A percentile compares a stretch with the other conserved stretches of the same genome.
Conservation (phyloP, 1,140 invertebrate genomes). For the Hylaeus anthracinus region DNA sequence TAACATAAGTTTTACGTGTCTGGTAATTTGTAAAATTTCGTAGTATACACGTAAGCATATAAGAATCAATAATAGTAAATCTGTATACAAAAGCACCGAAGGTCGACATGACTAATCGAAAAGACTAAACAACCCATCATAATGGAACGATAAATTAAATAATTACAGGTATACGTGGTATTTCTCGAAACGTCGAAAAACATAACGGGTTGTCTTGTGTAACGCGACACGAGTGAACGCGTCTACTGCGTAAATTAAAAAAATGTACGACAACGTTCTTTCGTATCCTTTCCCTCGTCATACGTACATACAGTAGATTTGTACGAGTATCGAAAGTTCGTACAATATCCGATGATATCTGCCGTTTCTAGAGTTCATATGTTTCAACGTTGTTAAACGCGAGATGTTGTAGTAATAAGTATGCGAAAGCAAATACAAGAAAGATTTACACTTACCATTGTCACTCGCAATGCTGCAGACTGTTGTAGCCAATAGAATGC, state of each 20-base stretch:
- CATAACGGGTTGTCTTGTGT: not conserved
- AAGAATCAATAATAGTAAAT: constrained; percentile 37
- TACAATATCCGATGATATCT: not conserved
- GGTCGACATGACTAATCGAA: not conserved
- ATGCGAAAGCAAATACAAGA: not conserved
- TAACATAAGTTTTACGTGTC: not conserved
- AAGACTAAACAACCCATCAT: not conserved
- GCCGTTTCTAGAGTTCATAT: not conserved
- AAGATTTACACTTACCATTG: constrained; percentile 28
- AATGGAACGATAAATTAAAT: not conserved
- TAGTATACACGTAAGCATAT: not conserved
- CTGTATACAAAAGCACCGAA: not conserved
- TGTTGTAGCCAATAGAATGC: constrained; percentile 17
- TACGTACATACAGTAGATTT: not conserved
- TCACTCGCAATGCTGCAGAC: constrained; percentile 7
- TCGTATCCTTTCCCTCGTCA: not conserved
- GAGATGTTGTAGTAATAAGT: not conserved
- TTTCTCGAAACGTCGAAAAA: constrained; percentile 14
- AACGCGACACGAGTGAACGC: not conserved
- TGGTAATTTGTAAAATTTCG: not conserved
- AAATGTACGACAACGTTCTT: not conserved
- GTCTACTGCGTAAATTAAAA: not conserved
- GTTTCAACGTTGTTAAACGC: not conserved
- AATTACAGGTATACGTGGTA: not conserved
- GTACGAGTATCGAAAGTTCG: not conserved